Evolutionary conservation across 2,888 invertebrate genomes (phyloP), one percentile per base, ranked within the genome.

Genomic region (Amphipyra tragopoginis): DNA sequence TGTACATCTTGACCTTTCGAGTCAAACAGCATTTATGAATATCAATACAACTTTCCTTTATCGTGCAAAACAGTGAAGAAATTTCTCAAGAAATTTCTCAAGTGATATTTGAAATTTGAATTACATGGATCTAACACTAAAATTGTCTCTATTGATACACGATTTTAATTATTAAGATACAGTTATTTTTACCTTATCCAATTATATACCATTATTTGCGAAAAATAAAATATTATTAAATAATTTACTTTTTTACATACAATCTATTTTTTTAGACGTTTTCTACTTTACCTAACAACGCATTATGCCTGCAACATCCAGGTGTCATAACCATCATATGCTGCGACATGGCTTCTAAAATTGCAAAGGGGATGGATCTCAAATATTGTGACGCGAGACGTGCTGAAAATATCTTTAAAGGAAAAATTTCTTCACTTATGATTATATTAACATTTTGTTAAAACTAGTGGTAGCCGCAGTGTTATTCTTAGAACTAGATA

Each of bases 281-380:
- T 6, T n/a, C 1, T 7, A 44, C 6, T 33, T 36, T 0, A 7
- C 33, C 34, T 15, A 7, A 57, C 6, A 3, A 29, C 6, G 6
- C 13, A 44, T 26, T 34, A 49, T 36, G 6, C 4, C 58, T 50
- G 5, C 21, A 57, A 64, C 68, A 65, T 71, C 6, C 50, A 70
- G 61, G 54, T 69, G 47, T 51, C 47, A 59, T 61, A 65, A 50
- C 62, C 63, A 68, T 56, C 78, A 68, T 47, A 75, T 75, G 75
- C 63, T 55, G 26, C 50, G 56, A 77, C 75, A 78, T 29, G 73
- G 39, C 55, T 36, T 54, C 64, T 66, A 26, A 78, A 73, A 78
- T 78, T 77, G 75, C 55, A 65, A 65, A 78, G 48, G 60, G 65
- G 61, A 66, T 66, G 57, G 63, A 74, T 77, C 58, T 66, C 65